phyloP scores from a whole-genome alignment of 2,888 invertebrate species.

The Tipula unca region DNA sequence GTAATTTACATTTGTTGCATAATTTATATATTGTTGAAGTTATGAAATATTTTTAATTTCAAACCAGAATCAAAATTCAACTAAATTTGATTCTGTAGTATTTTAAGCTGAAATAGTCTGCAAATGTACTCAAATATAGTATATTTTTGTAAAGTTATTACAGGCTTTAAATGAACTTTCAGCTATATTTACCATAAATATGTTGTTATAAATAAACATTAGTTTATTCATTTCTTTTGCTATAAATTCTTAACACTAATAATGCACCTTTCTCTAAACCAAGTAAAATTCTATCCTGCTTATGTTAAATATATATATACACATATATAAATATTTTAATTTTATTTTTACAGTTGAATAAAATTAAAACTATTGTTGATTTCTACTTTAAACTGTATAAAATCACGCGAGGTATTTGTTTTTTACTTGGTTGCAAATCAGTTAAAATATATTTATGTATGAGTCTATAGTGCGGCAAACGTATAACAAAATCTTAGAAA shows the following conservation, averaged over 20 bases:
- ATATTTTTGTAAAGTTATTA: too few species aligned
- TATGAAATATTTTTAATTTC: too few species aligned
- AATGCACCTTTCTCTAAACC: neutral
- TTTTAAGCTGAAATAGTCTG: too few species aligned
- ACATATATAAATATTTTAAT: neutral
- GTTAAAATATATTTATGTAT: neutral
- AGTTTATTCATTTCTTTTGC: too few species aligned
- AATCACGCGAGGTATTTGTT: neutral
- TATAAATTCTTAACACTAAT: neutral
- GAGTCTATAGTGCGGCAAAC: neutral
- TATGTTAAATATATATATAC: neutral
- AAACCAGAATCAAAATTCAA: too few species aligned
- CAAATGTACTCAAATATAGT: too few species aligned
- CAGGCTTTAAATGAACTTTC: neutral
- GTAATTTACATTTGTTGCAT: too few species aligned
- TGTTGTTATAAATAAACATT: neutral
- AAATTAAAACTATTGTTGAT: neutral
- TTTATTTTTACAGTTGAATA: neutral
- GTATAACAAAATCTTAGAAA: neutral
- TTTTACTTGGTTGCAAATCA: neutral
- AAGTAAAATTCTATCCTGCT: neutral
- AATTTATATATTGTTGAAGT: too few species aligned
- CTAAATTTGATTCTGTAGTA: too few species aligned
- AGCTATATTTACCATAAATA: neutral
- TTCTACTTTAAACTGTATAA: neutral